A percentile compares a stretch with the other conserved stretches of the same genome.
Evolutionary conservation across 1,140 invertebrate genomes (phyloP).

Genomic region (Mylabris phalerata): DNA sequence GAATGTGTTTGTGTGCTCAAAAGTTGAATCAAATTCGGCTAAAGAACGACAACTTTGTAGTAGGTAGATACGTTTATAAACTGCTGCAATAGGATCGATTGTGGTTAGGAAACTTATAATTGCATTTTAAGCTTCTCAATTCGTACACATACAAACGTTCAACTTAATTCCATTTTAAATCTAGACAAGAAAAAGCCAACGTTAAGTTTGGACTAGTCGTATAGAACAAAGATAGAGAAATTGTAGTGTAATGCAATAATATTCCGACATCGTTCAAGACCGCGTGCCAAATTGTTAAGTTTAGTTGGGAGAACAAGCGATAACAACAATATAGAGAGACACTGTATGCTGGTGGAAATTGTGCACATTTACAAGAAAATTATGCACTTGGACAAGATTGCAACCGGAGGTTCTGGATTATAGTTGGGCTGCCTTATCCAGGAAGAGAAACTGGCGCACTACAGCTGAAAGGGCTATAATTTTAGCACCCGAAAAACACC

Average conservation of each 20-base stretch:
- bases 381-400: conserved; percentile 1
- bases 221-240: too few species aligned
- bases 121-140: conserved; percentile 17
- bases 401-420: too few species aligned
- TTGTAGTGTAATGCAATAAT: too few species aligned
- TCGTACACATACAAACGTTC: conserved; percentile 5
- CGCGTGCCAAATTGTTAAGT: conserved; percentile 15
- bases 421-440: too few species aligned
- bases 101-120: conserved; percentile 16
- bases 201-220: too few species aligned
- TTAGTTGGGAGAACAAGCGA: conserved; percentile 1
- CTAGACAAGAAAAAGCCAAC: too few species aligned
- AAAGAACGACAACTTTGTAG: not conserved
- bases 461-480: too few species aligned
- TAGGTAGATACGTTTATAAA: not conserved
- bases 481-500: too few species aligned
- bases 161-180: conserved; percentile 3
- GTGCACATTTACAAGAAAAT: conserved; percentile 13
- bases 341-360: not conserved
- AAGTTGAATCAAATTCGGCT: not conserved
- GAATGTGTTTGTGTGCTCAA: too few species aligned
- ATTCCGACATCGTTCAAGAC: not conserved
- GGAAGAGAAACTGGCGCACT: too few species aligned
- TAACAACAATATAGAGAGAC: conserved; percentile 1
- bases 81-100: conserved; percentile 19